Evolutionary conservation across 92 coral and sea anemone species (phyloP).

Genomic region (Paragorgia papillata): DNA sequence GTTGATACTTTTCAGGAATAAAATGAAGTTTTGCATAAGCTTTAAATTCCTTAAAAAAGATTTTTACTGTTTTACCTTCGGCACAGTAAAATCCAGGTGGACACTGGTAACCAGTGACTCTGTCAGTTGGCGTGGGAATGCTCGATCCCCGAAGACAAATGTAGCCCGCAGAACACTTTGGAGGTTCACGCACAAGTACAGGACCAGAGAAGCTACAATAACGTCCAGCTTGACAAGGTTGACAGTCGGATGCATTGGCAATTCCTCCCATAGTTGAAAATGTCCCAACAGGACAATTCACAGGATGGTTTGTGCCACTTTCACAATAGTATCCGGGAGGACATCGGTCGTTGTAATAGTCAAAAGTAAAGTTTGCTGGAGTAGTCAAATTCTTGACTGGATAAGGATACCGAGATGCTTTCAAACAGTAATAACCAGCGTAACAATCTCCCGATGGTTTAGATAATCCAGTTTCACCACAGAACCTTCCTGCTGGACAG

Average conservation of each 20-base stretch:
- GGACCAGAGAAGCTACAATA: constrained; percentile 87
- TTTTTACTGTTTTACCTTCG: constrained; percentile 55
- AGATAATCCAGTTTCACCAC: constrained; percentile 76
- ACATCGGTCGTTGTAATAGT: constrained; percentile 86
- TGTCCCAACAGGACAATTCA: constrained; percentile 86
- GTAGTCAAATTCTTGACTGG: constrained; percentile 79
- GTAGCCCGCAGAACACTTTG: constrained; percentile 85
- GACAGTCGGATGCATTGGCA: constrained; percentile 73
- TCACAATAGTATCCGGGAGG: constrained; percentile 94
- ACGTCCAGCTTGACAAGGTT: constrained; percentile 88
- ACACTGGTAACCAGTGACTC: constrained; percentile 83
- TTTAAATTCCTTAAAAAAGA: too few species aligned
- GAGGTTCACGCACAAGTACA: constrained; percentile 70
- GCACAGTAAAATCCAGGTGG: constrained; percentile 89
- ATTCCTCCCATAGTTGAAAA: constrained; percentile 89
- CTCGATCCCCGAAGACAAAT: constrained; percentile 94
- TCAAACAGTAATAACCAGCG: constrained; percentile 89
- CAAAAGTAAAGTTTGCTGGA: constrained; percentile 60
- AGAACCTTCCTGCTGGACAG: constrained; percentile 82
- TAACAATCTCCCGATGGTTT: constrained; percentile 78
- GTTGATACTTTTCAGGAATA: too few species aligned
- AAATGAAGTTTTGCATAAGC: too few species aligned
- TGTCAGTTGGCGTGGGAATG: constrained; percentile 73
- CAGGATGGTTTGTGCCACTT: constrained; percentile 77
- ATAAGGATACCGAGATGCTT: constrained; percentile 70